Evolutionary conservation across 1,140 invertebrate species (phyloP), one percentile per base, ranked within the genome.

Genomic region (Lordiphosa collinella): DNA sequence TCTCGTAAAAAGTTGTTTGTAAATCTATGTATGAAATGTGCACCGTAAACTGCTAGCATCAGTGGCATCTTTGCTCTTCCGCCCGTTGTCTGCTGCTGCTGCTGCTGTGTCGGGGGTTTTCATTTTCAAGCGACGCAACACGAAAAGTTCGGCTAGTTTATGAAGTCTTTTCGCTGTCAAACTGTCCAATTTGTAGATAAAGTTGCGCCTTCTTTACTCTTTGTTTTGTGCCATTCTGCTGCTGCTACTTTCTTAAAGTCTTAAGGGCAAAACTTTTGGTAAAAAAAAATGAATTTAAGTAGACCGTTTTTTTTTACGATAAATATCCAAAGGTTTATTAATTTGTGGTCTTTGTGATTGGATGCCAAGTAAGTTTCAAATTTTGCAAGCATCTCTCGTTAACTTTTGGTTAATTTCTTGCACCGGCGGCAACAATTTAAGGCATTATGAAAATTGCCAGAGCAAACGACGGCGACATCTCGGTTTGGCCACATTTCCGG

Each of bases 391-490:
- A 8, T 18, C 22, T 43, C 43, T 55, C 29, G 8, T 11, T 35
- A 18, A 44, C 31, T 44, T 34, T 22, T 37, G 1, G 47, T 25
- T 14, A 3, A 4, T 46, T 13, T 10, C 10, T 22, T 13, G 13
- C 7, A 13, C 22, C 41, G 41, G 46, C 29, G 25, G 32, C 47
- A 55, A 22, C 62, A 70, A 70, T 70, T 70, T 61, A 61, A 61
- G 32, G 65, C 40, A 56, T 66, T 64, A 56, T 61, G 40, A 43
- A 63, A 56, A 66, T 61, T 43, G 58, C 31, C 36, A 50, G 25
- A 25, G 14, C 37, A 25, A 34, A 57, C 44, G 12, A 16, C 46
- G 13, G 37, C 22, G 37, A 11, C 40, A 11, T 10, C 12, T 10
- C 18, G 8, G 43, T 9, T 54, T 54, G 51, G 37, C 40, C 38